phyloP scores from a whole-genome alignment of 2,113 vertebrate genomes.

The Azemiops feae region DNA sequence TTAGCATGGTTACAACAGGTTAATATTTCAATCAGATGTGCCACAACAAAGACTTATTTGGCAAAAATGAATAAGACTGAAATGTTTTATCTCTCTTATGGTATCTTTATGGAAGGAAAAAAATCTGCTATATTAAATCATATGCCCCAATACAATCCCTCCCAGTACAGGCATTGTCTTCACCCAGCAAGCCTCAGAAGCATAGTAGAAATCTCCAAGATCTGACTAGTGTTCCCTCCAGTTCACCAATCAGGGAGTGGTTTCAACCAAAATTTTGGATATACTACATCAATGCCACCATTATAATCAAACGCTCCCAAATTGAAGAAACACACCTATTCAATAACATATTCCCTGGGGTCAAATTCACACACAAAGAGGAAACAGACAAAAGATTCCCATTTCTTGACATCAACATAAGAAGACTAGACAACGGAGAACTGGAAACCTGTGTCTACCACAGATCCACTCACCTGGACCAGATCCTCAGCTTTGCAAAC shows the following conservation, averaged over 20 bases:
- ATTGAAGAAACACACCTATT: no score
- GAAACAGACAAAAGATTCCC: no score
- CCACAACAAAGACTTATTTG: neutral
- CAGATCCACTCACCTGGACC: no score
- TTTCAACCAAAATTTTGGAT: no score
- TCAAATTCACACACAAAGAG: no score
- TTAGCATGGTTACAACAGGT: neutral
- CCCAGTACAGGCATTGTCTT: neutral
- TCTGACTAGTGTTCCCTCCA: neutral
- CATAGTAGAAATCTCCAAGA: neutral
- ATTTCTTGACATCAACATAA: no score
- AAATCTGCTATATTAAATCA: neutral
- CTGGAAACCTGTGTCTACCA: no score
- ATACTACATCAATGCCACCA: no score
- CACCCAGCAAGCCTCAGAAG: neutral
- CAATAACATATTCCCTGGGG: no score
- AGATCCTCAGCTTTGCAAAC: no score
- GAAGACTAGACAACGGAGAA: no score
- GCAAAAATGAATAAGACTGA: neutral
- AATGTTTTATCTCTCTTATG: neutral
- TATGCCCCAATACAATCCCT: neutral
- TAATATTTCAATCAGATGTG: neutral
- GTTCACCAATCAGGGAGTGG: neutral
- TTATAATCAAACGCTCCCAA: no score
- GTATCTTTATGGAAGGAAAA: neutral